Conservation (phyloP, 37 sponge, comb jelly and placozoan genomes). For the Spongia lamella region DNA sequence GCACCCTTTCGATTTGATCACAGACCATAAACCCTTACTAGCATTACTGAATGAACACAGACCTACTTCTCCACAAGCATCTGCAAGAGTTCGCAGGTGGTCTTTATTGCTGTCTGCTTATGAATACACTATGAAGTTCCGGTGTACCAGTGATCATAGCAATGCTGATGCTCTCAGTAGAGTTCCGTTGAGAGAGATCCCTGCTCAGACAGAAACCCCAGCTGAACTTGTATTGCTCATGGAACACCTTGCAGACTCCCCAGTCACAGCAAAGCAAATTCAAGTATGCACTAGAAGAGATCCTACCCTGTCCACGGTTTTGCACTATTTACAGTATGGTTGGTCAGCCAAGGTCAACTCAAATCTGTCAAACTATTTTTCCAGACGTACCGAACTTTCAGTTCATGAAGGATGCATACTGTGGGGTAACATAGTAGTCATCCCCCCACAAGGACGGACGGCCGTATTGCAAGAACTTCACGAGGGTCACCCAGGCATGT, state of each 20-base stretch:
- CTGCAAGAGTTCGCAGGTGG: no score
- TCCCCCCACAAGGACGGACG: constrained; percentile 8
- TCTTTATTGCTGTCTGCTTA: no score
- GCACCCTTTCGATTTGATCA: no score
- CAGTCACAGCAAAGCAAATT: constrained; percentile 1
- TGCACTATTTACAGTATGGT: neutral
- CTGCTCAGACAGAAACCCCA: neutral
- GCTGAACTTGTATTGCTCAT: neutral
- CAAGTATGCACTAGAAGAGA: neutral
- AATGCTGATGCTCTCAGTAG: constrained; percentile 1
- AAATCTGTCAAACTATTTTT: neutral
- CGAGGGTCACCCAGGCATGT: constrained; percentile 7
- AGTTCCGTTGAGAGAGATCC: neutral
- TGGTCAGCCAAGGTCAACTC: neutral
- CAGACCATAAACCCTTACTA: no score
- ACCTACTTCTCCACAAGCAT: no score
- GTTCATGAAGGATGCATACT: constrained; percentile 25
- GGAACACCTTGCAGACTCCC: neutral
- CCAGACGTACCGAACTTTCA: neutral
- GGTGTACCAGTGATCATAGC: no score
- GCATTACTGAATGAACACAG: no score
- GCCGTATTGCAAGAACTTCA: constrained; percentile 15
- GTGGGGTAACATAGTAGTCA: constrained; percentile 31
- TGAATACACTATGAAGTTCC: no score
- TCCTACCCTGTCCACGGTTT: neutral